phyloP scores from a whole-genome alignment of 2,888 invertebrate species.

The Micropterix aruncella region DNA sequence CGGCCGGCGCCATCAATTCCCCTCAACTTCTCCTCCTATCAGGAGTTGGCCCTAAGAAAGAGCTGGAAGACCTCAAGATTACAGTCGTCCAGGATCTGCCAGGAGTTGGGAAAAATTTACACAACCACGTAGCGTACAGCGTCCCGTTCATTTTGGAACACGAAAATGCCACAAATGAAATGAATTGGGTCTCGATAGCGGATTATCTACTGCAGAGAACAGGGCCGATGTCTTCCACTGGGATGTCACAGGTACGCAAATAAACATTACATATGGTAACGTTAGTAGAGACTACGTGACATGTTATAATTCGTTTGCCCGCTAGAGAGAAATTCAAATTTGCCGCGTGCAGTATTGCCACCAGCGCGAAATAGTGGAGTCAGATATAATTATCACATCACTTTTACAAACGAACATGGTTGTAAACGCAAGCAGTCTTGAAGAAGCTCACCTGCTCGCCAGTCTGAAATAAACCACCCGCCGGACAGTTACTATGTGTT shows the following conservation, averaged over 20 bases:
- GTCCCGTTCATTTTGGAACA: conserved; percentile 39
- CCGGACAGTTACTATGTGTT: too few relatives aligned
- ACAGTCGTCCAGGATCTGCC: conserved; percentile 45
- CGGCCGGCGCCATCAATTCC: conserved; percentile 50
- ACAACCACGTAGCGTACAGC: conserved; percentile 51
- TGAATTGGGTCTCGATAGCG: conserved; percentile 46
- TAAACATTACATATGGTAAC: background rate
- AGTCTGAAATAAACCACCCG: too few relatives aligned
- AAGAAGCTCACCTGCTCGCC: too few relatives aligned
- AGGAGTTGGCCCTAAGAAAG: conserved; percentile 49
- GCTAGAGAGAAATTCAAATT: background rate
- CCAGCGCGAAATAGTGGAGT: too few relatives aligned
- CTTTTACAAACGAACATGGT: too few relatives aligned
- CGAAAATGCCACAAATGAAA: conserved; percentile 33
- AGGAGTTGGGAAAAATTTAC: conserved; percentile 54
- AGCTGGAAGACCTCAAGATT: conserved; percentile 42
- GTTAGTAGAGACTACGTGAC: background rate
- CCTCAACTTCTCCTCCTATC: conserved; percentile 52
- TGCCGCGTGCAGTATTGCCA: too few relatives aligned
- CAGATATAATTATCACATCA: too few relatives aligned
- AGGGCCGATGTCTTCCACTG: conserved; percentile 51
- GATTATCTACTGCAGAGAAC: conserved; percentile 44
- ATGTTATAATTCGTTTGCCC: background rate
- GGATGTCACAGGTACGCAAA: conserved; percentile 42
- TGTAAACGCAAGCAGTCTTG: too few relatives aligned